phyloP scores from a whole-genome alignment of 2,113 vertebrate species.

The Phaethon lepturus region DNA sequence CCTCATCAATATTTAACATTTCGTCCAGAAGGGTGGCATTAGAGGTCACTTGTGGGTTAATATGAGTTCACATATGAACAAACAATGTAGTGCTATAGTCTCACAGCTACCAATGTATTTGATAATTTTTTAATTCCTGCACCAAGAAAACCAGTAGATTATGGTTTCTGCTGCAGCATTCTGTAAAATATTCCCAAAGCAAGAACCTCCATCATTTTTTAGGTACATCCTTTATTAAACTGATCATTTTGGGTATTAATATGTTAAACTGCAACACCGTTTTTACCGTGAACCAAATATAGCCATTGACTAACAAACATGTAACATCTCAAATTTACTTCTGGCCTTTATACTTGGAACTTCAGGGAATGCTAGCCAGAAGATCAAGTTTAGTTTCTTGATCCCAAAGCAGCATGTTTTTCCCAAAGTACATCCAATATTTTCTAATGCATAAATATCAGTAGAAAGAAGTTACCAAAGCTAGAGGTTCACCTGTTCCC shows the following conservation, averaged over 20 bases:
- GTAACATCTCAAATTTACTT: background rate
- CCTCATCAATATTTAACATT: background rate
- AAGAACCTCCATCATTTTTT: background rate
- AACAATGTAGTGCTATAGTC: background rate
- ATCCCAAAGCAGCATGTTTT: background rate
- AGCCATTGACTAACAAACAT: background rate
- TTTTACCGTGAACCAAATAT: background rate
- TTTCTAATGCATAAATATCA: accelerated
- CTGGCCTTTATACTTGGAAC: background rate
- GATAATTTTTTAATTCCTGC: background rate
- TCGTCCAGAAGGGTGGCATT: background rate
- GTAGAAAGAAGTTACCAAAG: background rate
- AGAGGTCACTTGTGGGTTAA: background rate
- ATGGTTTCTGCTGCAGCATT: background rate
- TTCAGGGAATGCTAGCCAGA: background rate
- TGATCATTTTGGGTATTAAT: background rate
- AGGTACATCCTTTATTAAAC: background rate
- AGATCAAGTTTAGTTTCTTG: background rate
- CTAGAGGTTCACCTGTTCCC: background rate
- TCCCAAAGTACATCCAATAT: background rate
- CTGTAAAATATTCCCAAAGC: background rate
- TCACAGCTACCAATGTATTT: background rate
- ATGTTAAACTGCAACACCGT: background rate
- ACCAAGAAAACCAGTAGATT: background rate
- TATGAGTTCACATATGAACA: background rate